A percentile compares a stretch with the other conserved stretches of the same genome.
phyloP scores from a whole-genome alignment of 2,888 invertebrate species.

The Petrolisthes manimaculis region DNA sequence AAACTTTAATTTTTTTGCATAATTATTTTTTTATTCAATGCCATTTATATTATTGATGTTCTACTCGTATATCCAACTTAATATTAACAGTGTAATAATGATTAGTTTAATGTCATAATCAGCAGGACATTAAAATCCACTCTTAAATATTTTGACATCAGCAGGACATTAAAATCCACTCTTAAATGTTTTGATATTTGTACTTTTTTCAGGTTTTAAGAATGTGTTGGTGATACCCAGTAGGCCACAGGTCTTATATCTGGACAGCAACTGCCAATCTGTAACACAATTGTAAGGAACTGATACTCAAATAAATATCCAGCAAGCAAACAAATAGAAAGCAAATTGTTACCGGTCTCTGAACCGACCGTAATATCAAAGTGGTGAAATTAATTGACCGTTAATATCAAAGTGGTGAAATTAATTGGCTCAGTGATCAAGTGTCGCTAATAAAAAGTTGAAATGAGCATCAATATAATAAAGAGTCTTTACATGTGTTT shows the following conservation, averaged over 20 bases:
- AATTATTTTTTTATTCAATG: no score
- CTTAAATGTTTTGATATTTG: not conserved
- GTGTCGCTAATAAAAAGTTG: not conserved
- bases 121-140: not conserved
- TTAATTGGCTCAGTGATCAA: constrained; percentile 28
- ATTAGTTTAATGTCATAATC: no score
- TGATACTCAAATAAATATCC: constrained; percentile 35
- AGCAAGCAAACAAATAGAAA: constrained; percentile 39
- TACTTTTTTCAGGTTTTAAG: constrained; percentile 41
- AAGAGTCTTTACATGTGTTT: constrained; percentile 31
- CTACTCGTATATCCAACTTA: no score
- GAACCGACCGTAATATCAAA: constrained; percentile 25
- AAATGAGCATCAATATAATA: constrained; percentile 7
- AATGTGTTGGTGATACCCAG: constrained; percentile 46
- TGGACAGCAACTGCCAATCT: constrained; percentile 52
- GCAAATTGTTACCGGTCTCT: constrained; percentile 28
- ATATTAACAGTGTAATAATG: no score
- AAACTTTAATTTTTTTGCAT: no score
- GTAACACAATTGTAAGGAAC: constrained; percentile 38
- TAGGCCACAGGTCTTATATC: constrained; percentile 39
- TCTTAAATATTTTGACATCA: not conserved
- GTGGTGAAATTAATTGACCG: constrained; percentile 24
- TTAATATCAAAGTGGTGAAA: constrained; percentile 17
- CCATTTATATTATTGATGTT: no score
- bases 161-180: not conserved